Conservation (phyloP, 2,888 invertebrate species). For the Philopedon plagiatum region DNA sequence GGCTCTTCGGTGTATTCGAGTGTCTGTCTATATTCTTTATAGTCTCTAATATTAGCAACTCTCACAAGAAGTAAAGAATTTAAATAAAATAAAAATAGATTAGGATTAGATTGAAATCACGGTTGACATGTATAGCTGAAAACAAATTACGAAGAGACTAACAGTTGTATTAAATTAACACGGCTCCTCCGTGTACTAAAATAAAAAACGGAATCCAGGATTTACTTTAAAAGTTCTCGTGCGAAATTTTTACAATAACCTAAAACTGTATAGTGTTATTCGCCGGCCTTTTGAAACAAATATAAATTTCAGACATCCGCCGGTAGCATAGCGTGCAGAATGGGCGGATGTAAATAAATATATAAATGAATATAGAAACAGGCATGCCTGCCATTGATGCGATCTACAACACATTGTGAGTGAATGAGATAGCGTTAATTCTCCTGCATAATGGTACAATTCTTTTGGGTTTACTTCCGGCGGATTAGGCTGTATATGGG, state of each 20-base stretch:
- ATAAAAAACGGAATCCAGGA: too few species aligned
- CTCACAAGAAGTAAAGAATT: too few species aligned
- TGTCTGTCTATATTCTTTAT: too few species aligned
- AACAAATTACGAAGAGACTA: too few species aligned
- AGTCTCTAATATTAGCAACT: too few species aligned
- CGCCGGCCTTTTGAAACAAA: conserved; percentile 5
- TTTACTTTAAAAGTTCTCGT: neutral
- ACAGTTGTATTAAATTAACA: too few species aligned
- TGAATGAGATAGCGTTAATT: conserved; percentile 10
- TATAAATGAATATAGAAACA: conserved; percentile 54
- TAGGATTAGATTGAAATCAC: too few species aligned
- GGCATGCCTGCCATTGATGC: conserved; percentile 54
- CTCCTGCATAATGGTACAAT: conserved; percentile 13
- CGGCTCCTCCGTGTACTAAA: too few species aligned
- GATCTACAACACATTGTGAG: conserved; percentile 50
- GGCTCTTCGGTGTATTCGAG: too few species aligned
- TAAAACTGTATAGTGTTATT: conserved; percentile 6
- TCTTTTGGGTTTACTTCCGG: conserved; percentile 10
- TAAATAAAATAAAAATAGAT: too few species aligned
- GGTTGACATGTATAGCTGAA: too few species aligned
- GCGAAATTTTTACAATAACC: neutral
- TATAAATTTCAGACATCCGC: conserved; percentile 41
- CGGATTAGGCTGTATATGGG: neutral
- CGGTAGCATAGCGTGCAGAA: conserved; percentile 50
- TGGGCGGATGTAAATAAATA: conserved; percentile 55